A percentile compares a stretch with the other conserved stretches of the same genome.
Conservation (phyloP, 2,113 vertebrate species). For the Anoplopoma fimbria region DNA sequence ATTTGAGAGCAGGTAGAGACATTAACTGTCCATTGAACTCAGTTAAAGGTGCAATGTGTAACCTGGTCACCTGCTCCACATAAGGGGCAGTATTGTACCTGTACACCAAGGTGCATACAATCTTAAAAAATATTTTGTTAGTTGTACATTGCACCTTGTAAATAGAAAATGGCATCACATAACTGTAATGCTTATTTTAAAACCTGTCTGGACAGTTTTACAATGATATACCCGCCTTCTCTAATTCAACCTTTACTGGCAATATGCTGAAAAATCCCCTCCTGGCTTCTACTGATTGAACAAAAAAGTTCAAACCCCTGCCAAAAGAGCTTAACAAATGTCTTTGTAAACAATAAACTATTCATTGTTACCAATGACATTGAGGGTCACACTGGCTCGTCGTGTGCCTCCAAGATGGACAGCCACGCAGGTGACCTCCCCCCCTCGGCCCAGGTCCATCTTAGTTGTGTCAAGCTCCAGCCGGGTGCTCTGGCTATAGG, state of each 20-base stretch:
- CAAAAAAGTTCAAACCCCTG: neutral
- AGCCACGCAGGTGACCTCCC: constrained; percentile 82
- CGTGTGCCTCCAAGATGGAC: constrained; percentile 78
- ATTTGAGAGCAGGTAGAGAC: neutral
- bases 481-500: constrained; percentile 81
- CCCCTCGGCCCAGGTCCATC: constrained; percentile 77
- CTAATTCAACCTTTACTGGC: neutral
- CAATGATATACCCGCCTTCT: neutral
- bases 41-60: neutral
- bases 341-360: neutral
- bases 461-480: constrained; percentile 72
- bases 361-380: constrained; percentile 76
- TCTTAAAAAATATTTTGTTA: too few relatives aligned
- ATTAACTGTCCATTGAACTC: neutral
- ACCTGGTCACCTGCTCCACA: too few relatives aligned
- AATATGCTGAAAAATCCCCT: neutral
- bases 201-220: neutral
- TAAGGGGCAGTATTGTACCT: too few relatives aligned
- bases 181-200: neutral
- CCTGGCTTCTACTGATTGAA: neutral
- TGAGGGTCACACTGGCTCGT: constrained; percentile 66
- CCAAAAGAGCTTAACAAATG: neutral
- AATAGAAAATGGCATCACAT: neutral
- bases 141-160: neutral
- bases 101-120: too few relatives aligned